Conservation (phyloP, 2,888 invertebrate species). For the Laothoe populi region DNA sequence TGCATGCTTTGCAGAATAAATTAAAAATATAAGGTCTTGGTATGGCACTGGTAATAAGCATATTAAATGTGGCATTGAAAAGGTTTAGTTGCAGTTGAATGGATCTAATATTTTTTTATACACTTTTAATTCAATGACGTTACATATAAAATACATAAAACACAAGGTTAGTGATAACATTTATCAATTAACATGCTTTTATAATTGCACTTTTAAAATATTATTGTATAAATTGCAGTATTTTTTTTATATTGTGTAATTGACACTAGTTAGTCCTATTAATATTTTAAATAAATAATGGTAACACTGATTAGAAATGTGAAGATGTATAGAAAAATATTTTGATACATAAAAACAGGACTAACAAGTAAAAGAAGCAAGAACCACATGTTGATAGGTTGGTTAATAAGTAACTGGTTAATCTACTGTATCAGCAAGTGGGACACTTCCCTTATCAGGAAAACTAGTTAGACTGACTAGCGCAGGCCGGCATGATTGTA, state of each 20-base stretch:
- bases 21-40: background rate
- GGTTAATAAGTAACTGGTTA: constrained; percentile 53
- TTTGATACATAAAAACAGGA: constrained; percentile 30
- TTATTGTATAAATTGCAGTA: background rate
- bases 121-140: background rate
- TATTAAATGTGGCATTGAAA: background rate
- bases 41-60: too few relatives aligned
- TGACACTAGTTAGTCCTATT: too few relatives aligned
- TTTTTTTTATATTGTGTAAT: too few relatives aligned
- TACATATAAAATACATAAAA: background rate
- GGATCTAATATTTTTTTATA: background rate
- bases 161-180: constrained; percentile 17
- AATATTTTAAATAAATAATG: too few relatives aligned
- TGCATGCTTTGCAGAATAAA: background rate
- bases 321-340: too few relatives aligned
- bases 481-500: constrained; percentile 8
- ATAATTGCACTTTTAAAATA: constrained; percentile 4
- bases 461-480: constrained; percentile 32
- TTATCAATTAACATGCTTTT: constrained; percentile 21
- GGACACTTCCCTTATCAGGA: constrained; percentile 45
- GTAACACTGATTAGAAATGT: too few relatives aligned
- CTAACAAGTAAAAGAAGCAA: constrained; percentile 40
- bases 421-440: constrained; percentile 42
- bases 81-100: background rate
- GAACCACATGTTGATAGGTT: constrained; percentile 39